These are phyloP conservation scores for Melanargia galathea DNA, from an alignment of 2,888 invertebrate species.

Conservation along the genomic window DNA sequence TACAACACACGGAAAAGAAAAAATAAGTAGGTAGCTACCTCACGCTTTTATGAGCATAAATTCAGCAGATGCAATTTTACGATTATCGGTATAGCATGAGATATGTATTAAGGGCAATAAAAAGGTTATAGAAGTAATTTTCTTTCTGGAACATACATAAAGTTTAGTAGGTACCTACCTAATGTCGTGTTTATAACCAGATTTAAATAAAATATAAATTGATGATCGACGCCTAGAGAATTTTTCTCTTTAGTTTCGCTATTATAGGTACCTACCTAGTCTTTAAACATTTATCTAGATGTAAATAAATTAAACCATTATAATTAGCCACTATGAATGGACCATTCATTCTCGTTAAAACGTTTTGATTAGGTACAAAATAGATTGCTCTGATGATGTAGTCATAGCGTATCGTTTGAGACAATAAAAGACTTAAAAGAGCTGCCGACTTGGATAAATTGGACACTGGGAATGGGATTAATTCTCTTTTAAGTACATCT, in stretches of 20 bases:
- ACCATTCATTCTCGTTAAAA: constrained; percentile 21
- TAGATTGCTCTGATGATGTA: constrained; percentile 11
- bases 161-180: no score
- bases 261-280: no score
- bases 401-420: constrained; percentile 4
- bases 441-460: constrained; percentile 14
- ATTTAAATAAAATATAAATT: no score
- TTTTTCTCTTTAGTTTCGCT: no score
- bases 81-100: no score
- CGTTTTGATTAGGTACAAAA: constrained; percentile 8
- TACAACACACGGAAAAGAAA: neutral
- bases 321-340: constrained; percentile 9
- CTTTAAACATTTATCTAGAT: neutral
- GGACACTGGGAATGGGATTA: constrained; percentile 2
- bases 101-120: no score
- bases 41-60: neutral
- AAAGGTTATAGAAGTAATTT: no score
- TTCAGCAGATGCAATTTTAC: neutral
- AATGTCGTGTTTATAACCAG: no score
- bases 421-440: constrained; percentile 21
- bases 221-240: no score
- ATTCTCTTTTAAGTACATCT: neutral
- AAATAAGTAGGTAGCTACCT: neutral
- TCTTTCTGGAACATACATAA: no score
- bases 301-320: neutral